Base-by-base conservation (phyloP, 2,888 invertebrate species). In the Polymixis lichenea region DNA sequence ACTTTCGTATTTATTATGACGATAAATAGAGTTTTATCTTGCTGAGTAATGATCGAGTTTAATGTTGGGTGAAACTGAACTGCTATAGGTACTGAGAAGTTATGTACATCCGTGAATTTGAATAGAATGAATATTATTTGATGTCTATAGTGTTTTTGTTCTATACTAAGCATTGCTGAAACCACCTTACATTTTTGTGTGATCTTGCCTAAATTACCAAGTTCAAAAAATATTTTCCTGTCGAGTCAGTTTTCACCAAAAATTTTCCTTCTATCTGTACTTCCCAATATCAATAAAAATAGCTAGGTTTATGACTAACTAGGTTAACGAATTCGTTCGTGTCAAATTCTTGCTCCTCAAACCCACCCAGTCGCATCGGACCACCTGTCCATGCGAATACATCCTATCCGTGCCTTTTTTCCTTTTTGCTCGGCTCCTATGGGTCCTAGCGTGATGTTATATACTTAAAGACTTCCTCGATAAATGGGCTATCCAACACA, bases 1-100 rank as follows among this genome's bases (percentile, higher is more conserved):
- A 84, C 83, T 85, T 85, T 84, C 83, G 64, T 61, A 71, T 78
- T 85, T 77, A 78, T 75, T 83, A 77, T 58, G n/a, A 55, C 56
- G 51, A 67, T 72, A 71, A 80, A 72, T 51, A 46, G n/a, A 32
- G 17, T 8, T 62, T 56, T 62, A 67, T 56, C 62, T 25, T 0
- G n/a, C 22, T 22, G 2, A 55, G 46, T 61, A 53, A 53, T 28
- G 32, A 25, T 53, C 25, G 22, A 62, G 75, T 38, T 80, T 9
- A 43, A 46, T 61, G 51, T 32, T 61, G 32, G 25, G 67, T 28
- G 76, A 65, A 74, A 81, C 60, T 64, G 43, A 74, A 62, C n/a
- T 17, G 11, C n/a, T 22, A n/a, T 15, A n/a, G 22, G 19, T 22
- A 8, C 19, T 51, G 8, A 8, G 22, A 51, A 51, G 51, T 49